Percentiles rank a stretch among this genome's conserved stretches.
Evolutionary conservation across 1,140 invertebrate genomes (phyloP).

Genomic region (Heliconius himera): DNA sequence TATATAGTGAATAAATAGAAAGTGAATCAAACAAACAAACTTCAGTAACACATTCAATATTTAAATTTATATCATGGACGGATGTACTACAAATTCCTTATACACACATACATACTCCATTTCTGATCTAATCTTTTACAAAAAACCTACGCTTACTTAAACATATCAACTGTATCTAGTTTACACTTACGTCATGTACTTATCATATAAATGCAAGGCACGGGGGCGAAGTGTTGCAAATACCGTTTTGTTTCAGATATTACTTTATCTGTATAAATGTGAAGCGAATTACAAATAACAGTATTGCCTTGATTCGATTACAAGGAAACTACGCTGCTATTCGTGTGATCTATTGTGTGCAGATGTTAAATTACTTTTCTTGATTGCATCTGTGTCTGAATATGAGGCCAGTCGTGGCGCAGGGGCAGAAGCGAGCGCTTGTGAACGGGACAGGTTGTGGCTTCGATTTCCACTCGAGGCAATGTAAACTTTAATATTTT

Average conservation of each 20-base stretch:
- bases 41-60: not conserved
- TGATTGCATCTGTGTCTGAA: not conserved
- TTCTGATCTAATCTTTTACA: constrained; percentile 11
- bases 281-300: not conserved
- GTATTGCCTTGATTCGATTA: not conserved
- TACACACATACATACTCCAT: not conserved
- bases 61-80: not conserved
- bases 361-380: not conserved
- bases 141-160: constrained; percentile 10
- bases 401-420: no score
- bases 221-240: constrained; percentile 4
- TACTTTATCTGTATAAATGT: not conserved
- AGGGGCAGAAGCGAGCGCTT: no score
- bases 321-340: not conserved
- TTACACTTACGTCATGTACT: constrained; percentile 20
- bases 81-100: not conserved
- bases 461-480: no score
- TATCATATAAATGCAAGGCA: constrained; percentile 21
- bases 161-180: constrained; percentile 19
- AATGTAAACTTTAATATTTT: no score
- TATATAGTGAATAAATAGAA: no score
- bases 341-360: constrained; percentile 16
- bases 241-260: not conserved
- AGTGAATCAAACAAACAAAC: no score
- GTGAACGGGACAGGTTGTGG: no score